Conservation (phyloP, 2,888 invertebrate species). For the Lycia hirtaria region DNA sequence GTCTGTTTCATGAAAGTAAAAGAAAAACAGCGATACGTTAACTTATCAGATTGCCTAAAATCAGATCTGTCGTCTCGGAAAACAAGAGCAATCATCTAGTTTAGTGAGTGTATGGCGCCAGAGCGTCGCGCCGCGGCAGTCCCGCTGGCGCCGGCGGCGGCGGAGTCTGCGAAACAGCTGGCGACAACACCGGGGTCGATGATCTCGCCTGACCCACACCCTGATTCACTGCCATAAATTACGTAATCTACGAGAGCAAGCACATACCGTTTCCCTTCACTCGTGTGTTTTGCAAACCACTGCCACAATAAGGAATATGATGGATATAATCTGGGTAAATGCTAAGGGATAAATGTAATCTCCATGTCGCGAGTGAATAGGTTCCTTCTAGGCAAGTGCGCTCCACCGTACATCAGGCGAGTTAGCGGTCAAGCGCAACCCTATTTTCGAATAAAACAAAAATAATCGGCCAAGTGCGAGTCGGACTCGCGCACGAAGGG, state of each 20-base stretch:
- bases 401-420: too few relatives aligned
- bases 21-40: conserved; percentile 9
- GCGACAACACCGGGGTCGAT: conserved; percentile 50
- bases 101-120: conserved; percentile 58
- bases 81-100: conserved; percentile 37
- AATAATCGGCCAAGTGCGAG: too few relatives aligned
- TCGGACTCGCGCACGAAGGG: too few relatives aligned
- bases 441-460: too few relatives aligned
- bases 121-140: conserved; percentile 64
- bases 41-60: conserved; percentile 22
- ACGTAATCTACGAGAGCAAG: conserved; percentile 22
- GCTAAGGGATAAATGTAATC: too few relatives aligned
- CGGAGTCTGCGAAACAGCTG: conserved; percentile 54
- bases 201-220: conserved; percentile 50
- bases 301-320: too few relatives aligned
- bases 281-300: not conserved
- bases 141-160: conserved; percentile 60
- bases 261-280: not conserved
- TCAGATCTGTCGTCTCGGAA: conserved; percentile 23
- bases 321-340: too few relatives aligned
- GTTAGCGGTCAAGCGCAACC: too few relatives aligned
- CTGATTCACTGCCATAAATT: conserved; percentile 34
- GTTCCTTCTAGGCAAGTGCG: too few relatives aligned
- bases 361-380: too few relatives aligned
- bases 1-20: not conserved